These are phyloP conservation scores for Nycticryphes semicollaris DNA, from an alignment of 2,113 vertebrate genomes.

Conservation along the genomic window DNA sequence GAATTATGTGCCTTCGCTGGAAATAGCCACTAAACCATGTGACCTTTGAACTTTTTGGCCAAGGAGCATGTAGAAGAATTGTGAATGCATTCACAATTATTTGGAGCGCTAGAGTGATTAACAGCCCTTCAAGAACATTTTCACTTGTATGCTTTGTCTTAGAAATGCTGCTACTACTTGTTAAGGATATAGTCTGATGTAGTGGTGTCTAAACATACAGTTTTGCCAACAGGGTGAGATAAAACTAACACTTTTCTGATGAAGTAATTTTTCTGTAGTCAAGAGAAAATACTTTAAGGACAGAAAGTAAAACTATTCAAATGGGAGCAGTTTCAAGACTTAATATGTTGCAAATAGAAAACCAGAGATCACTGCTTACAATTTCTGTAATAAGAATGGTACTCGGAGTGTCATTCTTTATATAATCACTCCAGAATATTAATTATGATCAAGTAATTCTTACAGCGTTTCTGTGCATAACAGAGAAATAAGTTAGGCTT, in stretches of 20 bases:
- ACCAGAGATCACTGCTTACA: neutral
- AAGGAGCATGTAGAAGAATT: neutral
- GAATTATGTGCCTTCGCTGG: neutral
- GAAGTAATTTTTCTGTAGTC: neutral
- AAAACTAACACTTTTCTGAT: neutral
- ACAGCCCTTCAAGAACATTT: neutral
- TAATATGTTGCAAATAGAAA: conserved; percentile 23
- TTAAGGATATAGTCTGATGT: neutral
- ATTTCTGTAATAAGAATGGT: conserved; percentile 29
- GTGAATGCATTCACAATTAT: neutral
- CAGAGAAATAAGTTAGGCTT: neutral
- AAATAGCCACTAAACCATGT: neutral
- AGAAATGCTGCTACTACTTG: neutral
- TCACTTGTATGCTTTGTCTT: neutral
- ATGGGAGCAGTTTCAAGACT: neutral
- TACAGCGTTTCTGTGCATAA: neutral
- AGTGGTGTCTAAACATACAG: neutral
- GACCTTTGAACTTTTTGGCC: neutral
- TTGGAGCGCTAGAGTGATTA: neutral
- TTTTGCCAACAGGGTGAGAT: neutral
- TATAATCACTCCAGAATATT: neutral
- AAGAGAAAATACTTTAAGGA: neutral
- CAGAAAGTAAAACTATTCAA: neutral
- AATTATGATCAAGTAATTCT: neutral
- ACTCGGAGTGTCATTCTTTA: neutral